Evolutionary conservation across 1,140 invertebrate species (phyloP).

Genomic region (Drosophila chauvacae): DNA sequence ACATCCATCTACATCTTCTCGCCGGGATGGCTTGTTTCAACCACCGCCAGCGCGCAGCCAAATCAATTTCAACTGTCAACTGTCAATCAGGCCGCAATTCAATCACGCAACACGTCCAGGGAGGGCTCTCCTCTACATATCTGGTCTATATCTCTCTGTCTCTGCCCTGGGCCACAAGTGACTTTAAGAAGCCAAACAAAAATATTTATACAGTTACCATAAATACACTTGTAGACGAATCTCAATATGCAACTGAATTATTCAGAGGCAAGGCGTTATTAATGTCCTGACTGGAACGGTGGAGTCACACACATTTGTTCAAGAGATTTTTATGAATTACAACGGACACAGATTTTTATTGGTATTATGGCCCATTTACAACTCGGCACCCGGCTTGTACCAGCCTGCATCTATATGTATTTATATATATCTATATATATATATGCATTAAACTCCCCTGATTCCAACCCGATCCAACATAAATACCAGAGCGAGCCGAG

Average conservation of each 20-base stretch:
- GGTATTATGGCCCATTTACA: conserved; percentile 71
- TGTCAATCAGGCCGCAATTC: conserved; percentile 80
- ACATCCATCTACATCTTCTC: conserved; percentile 22
- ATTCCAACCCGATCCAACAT: conserved; percentile 5
- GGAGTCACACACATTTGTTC: conserved; percentile 73
- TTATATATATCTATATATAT: neutral
- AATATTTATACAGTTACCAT: neutral
- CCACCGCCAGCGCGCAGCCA: conserved; percentile 59
- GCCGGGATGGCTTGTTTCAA: conserved; percentile 51
- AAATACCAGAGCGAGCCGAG: neutral
- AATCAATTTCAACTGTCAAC: conserved; percentile 83
- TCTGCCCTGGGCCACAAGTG: neutral
- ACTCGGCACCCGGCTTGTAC: conserved; percentile 34
- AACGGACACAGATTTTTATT: conserved; percentile 75
- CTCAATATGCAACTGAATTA: conserved; percentile 29
- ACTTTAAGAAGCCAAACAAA: conserved; percentile 25
- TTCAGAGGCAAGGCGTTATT: conserved; percentile 53
- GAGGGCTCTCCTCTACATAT: conserved; percentile 5
- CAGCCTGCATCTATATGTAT: conserved; percentile 6
- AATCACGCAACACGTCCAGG: conserved; percentile 65
- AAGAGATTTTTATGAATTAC: conserved; percentile 81
- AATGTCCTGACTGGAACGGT: conserved; percentile 25
- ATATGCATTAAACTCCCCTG: conserved; percentile 31
- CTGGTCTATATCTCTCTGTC: neutral
- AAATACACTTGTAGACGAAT: conserved; percentile 7